Evolutionary conservation across 2,113 vertebrate species (phyloP).

Genomic region (Megaceryle maxima): DNA sequence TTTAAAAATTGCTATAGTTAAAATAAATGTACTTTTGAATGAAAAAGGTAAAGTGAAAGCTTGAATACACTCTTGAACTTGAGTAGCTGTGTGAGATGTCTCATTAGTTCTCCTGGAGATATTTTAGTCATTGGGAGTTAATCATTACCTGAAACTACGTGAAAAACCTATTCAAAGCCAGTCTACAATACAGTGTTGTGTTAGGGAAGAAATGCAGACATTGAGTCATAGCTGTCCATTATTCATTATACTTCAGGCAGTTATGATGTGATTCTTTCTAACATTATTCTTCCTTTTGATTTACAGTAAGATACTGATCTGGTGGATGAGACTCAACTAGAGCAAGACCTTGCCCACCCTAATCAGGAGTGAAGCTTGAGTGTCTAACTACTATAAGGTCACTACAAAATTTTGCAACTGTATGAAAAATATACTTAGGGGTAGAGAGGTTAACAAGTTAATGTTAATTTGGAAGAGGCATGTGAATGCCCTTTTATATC

Average conservation of each 20-base stretch:
- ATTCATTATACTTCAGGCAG: background rate
- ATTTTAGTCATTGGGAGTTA: constrained; percentile 68
- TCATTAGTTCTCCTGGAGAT: constrained; percentile 29
- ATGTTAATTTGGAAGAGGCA: background rate
- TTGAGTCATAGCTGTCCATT: constrained; percentile 69
- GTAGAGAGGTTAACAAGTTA: background rate
- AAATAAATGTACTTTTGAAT: background rate
- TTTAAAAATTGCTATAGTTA: background rate
- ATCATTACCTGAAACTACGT: constrained; percentile 60
- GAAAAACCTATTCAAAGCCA: background rate
- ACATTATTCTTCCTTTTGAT: background rate
- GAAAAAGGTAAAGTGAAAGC: background rate
- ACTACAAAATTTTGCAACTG: background rate
- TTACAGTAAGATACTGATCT: background rate
- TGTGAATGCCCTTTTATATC: background rate
- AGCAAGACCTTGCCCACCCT: background rate
- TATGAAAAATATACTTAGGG: background rate
- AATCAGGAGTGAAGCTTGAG: background rate
- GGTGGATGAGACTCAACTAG: background rate
- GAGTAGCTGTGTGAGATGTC: background rate
- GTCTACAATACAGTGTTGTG: constrained; percentile 6
- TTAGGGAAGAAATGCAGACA: constrained; percentile 62
- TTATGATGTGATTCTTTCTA: background rate
- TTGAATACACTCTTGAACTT: background rate
- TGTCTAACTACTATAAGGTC: background rate